A percentile compares a stretch with the other conserved stretches of the same genome.
Conservation (phyloP, 2,113 vertebrate species). For the Hippocampus guttulatus region DNA sequence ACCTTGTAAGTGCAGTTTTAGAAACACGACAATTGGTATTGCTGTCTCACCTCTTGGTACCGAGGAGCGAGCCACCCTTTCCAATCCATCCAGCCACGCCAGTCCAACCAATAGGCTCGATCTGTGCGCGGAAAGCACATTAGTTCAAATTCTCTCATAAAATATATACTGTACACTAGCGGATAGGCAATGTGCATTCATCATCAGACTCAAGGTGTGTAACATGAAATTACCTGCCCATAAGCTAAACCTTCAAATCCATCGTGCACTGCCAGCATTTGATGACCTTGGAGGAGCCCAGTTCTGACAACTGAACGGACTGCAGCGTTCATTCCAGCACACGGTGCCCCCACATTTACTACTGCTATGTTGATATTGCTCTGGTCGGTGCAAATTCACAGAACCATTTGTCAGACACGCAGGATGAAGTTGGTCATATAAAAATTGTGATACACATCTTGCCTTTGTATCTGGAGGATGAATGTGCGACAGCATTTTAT, state of each 20-base stretch:
- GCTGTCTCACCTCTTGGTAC: constrained; percentile 81
- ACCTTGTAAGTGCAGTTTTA: not conserved
- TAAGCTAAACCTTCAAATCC: constrained; percentile 88
- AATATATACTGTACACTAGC: not conserved
- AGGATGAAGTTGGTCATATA: not conserved
- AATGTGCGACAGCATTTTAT: constrained; percentile 87
- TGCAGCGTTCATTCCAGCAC: constrained; percentile 89
- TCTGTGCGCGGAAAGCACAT: constrained; percentile 55
- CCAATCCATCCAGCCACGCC: constrained; percentile 85
- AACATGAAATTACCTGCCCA: constrained; percentile 71
- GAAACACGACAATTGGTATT: not conserved
- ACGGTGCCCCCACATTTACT: constrained; percentile 88
- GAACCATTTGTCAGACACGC: constrained; percentile 4
- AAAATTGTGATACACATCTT: not conserved
- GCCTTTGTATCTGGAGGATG: constrained; percentile 81
- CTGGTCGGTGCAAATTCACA: constrained; percentile 53
- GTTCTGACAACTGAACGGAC: constrained; percentile 83
- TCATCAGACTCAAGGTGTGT: not conserved
- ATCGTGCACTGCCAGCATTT: constrained; percentile 84
- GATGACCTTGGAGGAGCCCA: constrained; percentile 85
- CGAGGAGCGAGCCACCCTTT: constrained; percentile 85
- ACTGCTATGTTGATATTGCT: constrained; percentile 80
- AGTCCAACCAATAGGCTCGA: constrained; percentile 82
- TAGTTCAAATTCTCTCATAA: not conserved
- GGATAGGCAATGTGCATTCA: not conserved